Evolutionary conservation across 2,113 vertebrate genomes (phyloP).

Genomic region (Calidris pygmaea): DNA sequence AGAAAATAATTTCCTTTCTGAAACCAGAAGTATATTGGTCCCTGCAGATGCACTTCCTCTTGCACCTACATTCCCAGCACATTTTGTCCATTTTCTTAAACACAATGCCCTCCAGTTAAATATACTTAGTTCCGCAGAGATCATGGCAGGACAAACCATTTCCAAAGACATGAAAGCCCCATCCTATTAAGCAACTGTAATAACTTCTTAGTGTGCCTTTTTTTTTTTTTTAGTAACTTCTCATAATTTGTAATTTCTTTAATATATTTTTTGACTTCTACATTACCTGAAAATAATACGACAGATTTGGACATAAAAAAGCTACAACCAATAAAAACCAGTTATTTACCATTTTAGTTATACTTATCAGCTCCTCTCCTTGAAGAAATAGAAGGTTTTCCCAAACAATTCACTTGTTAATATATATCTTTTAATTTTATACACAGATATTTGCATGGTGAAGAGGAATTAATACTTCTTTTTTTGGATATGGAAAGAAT

Average conservation of each 20-base stretch:
- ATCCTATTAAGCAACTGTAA: neutral
- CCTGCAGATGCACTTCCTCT: neutral
- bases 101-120: neutral
- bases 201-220: neutral
- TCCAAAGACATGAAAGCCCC: neutral
- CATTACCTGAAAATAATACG: neutral
- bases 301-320: neutral
- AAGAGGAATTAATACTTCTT: neutral
- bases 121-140: neutral
- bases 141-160: neutral
- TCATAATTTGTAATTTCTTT: neutral
- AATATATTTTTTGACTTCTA: neutral
- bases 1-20: neutral
- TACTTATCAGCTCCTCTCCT: neutral
- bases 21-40: rapidly evolving
- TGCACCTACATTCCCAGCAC: neutral
- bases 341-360: neutral
- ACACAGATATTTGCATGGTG: neutral
- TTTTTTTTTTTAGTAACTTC: neutral
- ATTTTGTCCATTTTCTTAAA: neutral
- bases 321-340: neutral
- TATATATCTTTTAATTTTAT: neutral
- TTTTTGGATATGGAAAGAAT: neutral
- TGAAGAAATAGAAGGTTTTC: neutral
- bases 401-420: neutral